These are phyloP conservation scores for Carcharodon carcharias DNA, from an alignment of 2,797 vertebrate genomes.

Conservation along the genomic window DNA sequence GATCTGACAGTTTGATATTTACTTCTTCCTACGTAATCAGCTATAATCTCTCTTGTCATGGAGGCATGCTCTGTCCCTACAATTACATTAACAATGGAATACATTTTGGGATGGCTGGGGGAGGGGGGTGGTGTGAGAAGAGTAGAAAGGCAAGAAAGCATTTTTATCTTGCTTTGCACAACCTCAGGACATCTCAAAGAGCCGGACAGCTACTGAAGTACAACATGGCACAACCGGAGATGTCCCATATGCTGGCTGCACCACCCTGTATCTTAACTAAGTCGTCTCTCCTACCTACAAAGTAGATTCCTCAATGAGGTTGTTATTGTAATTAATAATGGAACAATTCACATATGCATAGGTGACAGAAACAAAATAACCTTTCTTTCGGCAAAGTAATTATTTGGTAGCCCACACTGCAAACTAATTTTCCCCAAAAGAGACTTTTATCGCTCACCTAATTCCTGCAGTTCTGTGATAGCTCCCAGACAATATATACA, in stretches of 20 bases:
- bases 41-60: neutral
- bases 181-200: neutral
- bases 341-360: neutral
- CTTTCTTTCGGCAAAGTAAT: neutral
- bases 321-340: neutral
- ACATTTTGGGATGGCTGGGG: neutral
- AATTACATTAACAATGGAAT: neutral
- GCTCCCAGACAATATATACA: neutral
- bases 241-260: neutral
- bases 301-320: neutral
- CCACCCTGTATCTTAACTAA: no score
- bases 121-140: no score
- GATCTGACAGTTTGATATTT: neutral
- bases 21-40: neutral
- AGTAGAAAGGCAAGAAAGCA: neutral
- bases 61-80: neutral
- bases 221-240: neutral
- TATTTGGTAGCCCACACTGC: neutral
- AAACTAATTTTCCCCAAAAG: neutral
- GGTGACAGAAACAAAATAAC: neutral
- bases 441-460: neutral
- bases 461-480: neutral
- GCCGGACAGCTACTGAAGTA: neutral
- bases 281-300: neutral
- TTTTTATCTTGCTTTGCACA: neutral